These are phyloP conservation scores for Anthopleura sola DNA, from an alignment of 64 coral and sea anemone genomes.

Conservation along the genomic window DNA sequence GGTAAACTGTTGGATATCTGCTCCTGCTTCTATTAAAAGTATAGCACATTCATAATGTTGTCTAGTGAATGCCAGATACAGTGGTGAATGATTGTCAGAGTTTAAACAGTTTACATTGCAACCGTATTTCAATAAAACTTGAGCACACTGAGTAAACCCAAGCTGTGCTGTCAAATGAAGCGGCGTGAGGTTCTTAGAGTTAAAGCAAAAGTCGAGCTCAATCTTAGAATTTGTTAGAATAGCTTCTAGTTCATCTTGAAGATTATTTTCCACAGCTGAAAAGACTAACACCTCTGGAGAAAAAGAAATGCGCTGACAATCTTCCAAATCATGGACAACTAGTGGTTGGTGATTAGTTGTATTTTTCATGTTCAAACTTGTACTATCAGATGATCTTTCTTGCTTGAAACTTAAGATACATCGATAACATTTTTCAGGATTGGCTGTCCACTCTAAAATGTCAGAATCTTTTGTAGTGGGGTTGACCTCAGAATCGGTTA, in stretches of 20 bases:
- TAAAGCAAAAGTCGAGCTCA: not conserved
- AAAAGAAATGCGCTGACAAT: not conserved
- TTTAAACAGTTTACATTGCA: conserved; percentile 10
- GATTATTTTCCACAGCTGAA: not conserved
- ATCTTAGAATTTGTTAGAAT: not conserved
- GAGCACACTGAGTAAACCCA: not conserved
- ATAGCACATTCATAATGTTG: conserved; percentile 15
- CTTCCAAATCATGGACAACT: conserved; percentile 6
- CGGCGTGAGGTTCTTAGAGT: not conserved
- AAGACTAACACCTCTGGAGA: not conserved
- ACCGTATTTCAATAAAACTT: not conserved
- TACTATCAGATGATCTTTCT: not conserved
- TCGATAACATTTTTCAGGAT: not conserved
- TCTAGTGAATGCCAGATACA: not conserved
- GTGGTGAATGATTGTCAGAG: not conserved
- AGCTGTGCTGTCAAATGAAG: not conserved
- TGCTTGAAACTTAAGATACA: not conserved
- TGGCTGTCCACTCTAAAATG: not conserved
- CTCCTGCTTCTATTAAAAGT: not conserved
- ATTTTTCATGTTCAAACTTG: not conserved
- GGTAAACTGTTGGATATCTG: conserved; percentile 7
- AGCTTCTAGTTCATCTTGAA: not conserved
- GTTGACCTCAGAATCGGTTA: not conserved
- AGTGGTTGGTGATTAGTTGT: not conserved
- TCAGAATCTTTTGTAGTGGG: not conserved